These are phyloP conservation scores for Anas platyrhynchos DNA, from an alignment of 2,113 vertebrate genomes.

Conservation along the genomic window DNA sequence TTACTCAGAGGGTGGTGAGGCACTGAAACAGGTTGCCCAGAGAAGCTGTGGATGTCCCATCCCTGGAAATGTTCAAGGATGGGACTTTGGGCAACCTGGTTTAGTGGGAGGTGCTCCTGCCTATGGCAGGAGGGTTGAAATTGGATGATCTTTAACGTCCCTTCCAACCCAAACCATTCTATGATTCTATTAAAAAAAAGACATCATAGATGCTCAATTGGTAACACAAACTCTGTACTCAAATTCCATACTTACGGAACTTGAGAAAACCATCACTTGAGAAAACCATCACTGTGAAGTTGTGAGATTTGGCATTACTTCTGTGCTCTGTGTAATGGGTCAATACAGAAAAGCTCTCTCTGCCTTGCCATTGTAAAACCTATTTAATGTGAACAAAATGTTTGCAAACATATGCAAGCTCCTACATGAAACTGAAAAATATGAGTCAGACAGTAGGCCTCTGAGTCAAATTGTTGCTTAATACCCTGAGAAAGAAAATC, in stretches of 20 bases:
- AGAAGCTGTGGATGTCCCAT: too few relatives aligned
- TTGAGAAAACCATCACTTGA: background rate
- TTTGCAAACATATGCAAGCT: background rate
- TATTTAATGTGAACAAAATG: background rate
- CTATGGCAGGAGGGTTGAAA: too few relatives aligned
- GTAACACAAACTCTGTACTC: background rate
- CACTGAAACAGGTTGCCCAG: too few relatives aligned
- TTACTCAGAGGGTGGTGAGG: too few relatives aligned
- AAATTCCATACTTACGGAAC: background rate
- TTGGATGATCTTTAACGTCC: too few relatives aligned
- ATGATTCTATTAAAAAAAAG: background rate
- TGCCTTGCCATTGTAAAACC: background rate
- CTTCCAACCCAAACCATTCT: too few relatives aligned
- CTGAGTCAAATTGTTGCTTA: slow-evolving; percentile 31
- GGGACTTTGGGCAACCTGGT: too few relatives aligned
- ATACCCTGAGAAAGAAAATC: slow-evolving; percentile 14
- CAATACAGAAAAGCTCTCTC: background rate
- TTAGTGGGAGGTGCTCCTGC: too few relatives aligned
- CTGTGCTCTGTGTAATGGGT: accelerated
- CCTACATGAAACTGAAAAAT: background rate
- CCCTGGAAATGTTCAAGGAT: too few relatives aligned
- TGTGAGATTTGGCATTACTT: background rate
- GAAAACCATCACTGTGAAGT: background rate
- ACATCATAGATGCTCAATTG: background rate
- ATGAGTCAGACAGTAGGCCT: background rate